These are phyloP conservation scores for Xiphias gladius DNA, from an alignment of 2,113 vertebrate species.

Conservation along the genomic window DNA sequence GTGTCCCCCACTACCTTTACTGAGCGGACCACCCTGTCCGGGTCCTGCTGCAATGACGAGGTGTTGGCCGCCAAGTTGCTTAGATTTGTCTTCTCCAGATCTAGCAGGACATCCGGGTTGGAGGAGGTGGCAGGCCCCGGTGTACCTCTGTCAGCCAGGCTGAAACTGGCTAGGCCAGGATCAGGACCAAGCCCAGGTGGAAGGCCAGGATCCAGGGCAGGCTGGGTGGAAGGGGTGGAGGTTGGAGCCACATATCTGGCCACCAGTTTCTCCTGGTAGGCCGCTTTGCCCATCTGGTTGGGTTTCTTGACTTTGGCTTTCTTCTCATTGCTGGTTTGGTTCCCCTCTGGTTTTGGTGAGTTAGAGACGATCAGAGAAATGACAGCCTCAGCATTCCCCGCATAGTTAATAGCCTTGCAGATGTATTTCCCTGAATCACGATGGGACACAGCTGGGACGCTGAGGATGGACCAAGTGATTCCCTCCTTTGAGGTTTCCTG, in stretches of 20 bases:
- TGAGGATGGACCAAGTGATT: conserved; percentile 93
- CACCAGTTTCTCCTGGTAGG: conserved; percentile 90
- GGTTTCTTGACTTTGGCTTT: conserved; percentile 80
- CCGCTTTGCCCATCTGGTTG: conserved; percentile 83
- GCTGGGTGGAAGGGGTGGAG: conserved; percentile 50
- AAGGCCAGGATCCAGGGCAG: conserved; percentile 56
- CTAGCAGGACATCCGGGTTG: conserved; percentile 75
- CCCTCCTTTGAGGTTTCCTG: conserved; percentile 94
- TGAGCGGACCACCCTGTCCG: conserved; percentile 86
- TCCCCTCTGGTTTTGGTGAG: conserved; percentile 80
- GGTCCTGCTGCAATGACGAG: conserved; percentile 86
- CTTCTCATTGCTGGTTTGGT: conserved; percentile 77
- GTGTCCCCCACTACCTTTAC: conserved; percentile 95
- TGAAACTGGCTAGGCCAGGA: conserved; percentile 74
- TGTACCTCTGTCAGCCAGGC: conserved; percentile 59
- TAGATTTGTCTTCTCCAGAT: conserved; percentile 83
- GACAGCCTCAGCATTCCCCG: conserved; percentile 90
- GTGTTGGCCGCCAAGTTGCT: conserved; percentile 87
- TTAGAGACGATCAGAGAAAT: conserved; percentile 92
- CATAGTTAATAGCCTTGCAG: conserved; percentile 94
- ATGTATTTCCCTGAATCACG: conserved; percentile 94
- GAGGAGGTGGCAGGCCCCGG: conserved; percentile 71
- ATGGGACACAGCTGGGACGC: conserved; percentile 89
- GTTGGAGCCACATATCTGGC: conserved; percentile 85
- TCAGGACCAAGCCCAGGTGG: conserved; percentile 48